Base-by-base conservation (phyloP, 1,140 invertebrate genomes). In the Drosophila jambulina region DNA sequence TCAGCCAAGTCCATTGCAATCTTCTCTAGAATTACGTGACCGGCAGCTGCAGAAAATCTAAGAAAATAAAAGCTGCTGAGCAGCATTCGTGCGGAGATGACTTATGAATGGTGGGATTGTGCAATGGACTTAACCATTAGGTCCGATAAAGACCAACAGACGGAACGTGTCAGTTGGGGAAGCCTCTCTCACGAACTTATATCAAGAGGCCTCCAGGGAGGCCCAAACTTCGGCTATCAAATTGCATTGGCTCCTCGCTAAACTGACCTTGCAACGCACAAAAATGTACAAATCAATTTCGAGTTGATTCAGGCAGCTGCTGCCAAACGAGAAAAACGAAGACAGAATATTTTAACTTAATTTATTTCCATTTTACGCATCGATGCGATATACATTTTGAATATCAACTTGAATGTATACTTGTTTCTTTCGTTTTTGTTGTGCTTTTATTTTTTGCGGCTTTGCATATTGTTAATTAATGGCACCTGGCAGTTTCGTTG, bases 301-400 rank as follows among this genome's bases (percentile, higher is more conserved):
- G 63, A 75, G 76, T 32, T 49, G 60, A 72, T 49, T 58, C 45
- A 29, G 49, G 59, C 82, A 58, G 59, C 82, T 51, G 82, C 69
- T 77, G 82, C 69, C 79, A 80, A 83, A 78, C 64, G 51, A 84
- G 62, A 85, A 81, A 91, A 74, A 91, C 82, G 78, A 86, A 82
- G 54, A 63, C 84, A 88, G 84, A 88, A 88, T 88, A 88, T 88
- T 88, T 88, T 88, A 88, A 64, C 69, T 88, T 90, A 88, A 88
- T 88, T 88, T 84, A 88, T 88, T 88, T 88, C 80, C 79, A 81
- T 71, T 78, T 78, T 78, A 78, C 75, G 76, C 75, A 78, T 71
- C 57, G 62, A 56, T 74, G 64, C 64, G 64, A 78, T 78, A 78
- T 62, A 72, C 58, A 49, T 71, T 77, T 77, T 68, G 74, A 60